A percentile compares a stretch with the other conserved stretches of the same genome.
phyloP scores from a whole-genome alignment of 2,113 vertebrate species.

The Octodon degus region DNA sequence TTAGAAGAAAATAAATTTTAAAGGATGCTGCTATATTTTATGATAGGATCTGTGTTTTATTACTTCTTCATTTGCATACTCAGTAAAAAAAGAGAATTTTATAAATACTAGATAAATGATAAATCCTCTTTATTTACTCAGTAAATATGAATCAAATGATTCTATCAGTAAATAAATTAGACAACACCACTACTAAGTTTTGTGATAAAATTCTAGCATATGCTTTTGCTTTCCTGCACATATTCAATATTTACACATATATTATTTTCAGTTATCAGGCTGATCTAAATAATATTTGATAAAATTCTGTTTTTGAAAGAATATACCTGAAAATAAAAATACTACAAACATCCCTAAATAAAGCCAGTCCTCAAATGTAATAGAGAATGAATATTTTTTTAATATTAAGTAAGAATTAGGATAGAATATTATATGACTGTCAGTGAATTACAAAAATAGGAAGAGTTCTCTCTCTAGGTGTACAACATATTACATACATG shows the following conservation, averaged over 20 bases:
- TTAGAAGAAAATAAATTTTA: neutral
- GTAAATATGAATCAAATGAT: neutral
- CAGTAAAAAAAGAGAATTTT: neutral
- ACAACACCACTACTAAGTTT: neutral
- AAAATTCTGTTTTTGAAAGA: neutral
- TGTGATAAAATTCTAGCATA: neutral
- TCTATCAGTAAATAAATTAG: conserved; percentile 7
- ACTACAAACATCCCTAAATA: neutral
- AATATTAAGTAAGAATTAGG: neutral
- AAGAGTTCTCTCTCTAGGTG: neutral
- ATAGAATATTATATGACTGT: neutral
- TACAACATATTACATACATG: neutral
- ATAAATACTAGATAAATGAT: neutral
- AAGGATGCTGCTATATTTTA: neutral
- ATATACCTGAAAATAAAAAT: conserved; percentile 20
- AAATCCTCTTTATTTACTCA: neutral
- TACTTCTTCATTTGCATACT: neutral
- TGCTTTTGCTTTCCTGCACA: neutral
- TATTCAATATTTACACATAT: neutral
- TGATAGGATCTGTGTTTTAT: neutral
- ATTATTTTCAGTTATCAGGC: neutral
- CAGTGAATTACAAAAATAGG: neutral
- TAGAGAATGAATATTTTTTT: neutral
- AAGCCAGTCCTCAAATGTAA: neutral
- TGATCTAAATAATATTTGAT: neutral